Conservation (phyloP, 2,113 vertebrate species). For the Phasianus colchicus region DNA sequence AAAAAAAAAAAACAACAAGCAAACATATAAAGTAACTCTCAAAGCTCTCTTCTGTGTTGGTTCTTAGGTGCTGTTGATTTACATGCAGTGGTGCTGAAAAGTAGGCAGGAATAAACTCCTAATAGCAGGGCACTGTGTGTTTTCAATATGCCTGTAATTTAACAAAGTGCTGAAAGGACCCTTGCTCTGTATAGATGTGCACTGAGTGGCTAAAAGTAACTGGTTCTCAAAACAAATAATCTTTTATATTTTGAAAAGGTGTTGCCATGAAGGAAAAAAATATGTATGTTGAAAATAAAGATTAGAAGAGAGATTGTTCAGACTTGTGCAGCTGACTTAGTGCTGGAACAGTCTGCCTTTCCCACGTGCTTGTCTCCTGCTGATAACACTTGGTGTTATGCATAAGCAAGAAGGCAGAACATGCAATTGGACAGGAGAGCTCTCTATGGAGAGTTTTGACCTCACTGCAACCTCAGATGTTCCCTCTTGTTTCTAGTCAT, state of each 20-base stretch:
- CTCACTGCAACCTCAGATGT: background rate
- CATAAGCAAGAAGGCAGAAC: background rate
- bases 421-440: background rate
- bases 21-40: background rate
- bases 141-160: background rate
- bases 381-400: background rate
- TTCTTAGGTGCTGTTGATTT: background rate
- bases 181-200: background rate
- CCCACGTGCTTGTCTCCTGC: background rate
- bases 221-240: background rate
- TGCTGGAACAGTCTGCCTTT: background rate
- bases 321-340: background rate
- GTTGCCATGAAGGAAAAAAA: slow-evolving; percentile 5
- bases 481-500: background rate
- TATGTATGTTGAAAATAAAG: background rate
- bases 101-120: background rate
- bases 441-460: background rate
- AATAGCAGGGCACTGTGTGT: background rate
- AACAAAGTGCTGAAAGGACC: slow-evolving; percentile 8
- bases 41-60: background rate
- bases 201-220: background rate
- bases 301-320: background rate
- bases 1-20: background rate
- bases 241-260: background rate
- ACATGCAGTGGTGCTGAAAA: background rate